A percentile compares a stretch with the other conserved stretches of the same genome.
phyloP scores from a whole-genome alignment of 53 echinoderm and acorn worm species.

The Holothuria leucospilota region DNA sequence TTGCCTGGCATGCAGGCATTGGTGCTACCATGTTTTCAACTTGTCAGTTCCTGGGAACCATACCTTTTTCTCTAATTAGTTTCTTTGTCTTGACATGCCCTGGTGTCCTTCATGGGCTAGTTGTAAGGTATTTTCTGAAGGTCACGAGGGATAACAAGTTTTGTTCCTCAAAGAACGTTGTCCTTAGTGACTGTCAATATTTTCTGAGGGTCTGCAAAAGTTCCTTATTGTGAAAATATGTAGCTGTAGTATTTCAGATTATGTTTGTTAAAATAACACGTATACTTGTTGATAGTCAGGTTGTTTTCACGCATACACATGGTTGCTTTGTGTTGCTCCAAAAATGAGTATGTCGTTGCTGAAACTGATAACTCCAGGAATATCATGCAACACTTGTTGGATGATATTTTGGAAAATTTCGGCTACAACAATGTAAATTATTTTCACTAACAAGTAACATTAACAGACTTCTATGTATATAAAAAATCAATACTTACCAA shows the following conservation, averaged over 20 bases:
- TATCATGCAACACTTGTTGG: not conserved
- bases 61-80: not conserved
- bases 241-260: conserved; percentile 30
- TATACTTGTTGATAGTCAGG: conserved; percentile 53
- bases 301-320: conserved; percentile 27
- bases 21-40: conserved; percentile 48
- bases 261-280: conserved; percentile 43
- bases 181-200: conserved; percentile 20
- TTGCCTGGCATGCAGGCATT: too few relatives aligned
- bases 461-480: not conserved
- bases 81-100: conserved; percentile 62
- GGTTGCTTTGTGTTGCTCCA: conserved; percentile 33
- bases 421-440: too few relatives aligned
- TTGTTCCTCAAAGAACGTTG: not conserved
- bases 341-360: conserved; percentile 56
- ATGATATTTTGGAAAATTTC: too few relatives aligned
- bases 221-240: conserved; percentile 35
- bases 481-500: too few relatives aligned
- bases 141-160: conserved; percentile 60
- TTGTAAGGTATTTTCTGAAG: conserved; percentile 43
- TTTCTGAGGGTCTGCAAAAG: conserved; percentile 51
- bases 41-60: conserved; percentile 24
- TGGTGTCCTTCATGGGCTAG: conserved; percentile 58
- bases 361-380: conserved; percentile 33
- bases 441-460: too few relatives aligned